phyloP scores from a whole-genome alignment of 1,140 invertebrate genomes.

The Drosophila kikkawai region DNA sequence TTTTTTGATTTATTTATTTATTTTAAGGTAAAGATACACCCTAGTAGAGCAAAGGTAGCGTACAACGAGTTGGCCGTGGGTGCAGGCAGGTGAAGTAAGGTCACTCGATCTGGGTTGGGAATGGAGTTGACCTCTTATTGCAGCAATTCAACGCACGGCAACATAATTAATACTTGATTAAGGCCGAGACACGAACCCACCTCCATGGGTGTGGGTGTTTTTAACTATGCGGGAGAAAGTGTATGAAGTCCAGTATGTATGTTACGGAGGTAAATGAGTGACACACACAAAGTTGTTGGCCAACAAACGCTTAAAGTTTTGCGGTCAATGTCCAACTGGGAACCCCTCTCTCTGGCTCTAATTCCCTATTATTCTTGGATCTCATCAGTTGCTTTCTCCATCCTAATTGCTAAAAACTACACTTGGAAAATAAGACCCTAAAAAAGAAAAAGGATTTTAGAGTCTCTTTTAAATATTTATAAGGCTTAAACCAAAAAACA shows the following conservation, averaged over 20 bases:
- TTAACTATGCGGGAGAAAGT: slow-evolving; percentile 11
- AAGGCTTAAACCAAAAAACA: too few relatives aligned
- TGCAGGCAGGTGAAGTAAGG: not conserved
- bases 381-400: slow-evolving; percentile 4
- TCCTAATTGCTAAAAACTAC: slow-evolving; percentile 7
- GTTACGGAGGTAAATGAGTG: not conserved
- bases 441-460: too few relatives aligned
- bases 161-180: slow-evolving; percentile 74
- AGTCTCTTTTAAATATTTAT: too few relatives aligned
- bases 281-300: slow-evolving; percentile 43
- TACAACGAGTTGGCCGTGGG: not conserved
- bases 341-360: slow-evolving; percentile 14
- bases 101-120: slow-evolving; percentile 12
- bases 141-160: slow-evolving; percentile 49
- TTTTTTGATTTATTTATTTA: not conserved
- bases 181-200: slow-evolving; percentile 28
- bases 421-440: not conserved
- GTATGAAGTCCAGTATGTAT: not conserved
- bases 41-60: not conserved
- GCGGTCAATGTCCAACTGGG: slow-evolving; percentile 33
- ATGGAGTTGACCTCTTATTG: slow-evolving; percentile 40
- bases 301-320: slow-evolving; percentile 46
- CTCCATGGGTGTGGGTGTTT: slow-evolving; percentile 8
- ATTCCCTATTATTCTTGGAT: not conserved
- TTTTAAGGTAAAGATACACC: not conserved